These are phyloP conservation scores for Chaunax sp. DNA, from an alignment of 2,797 vertebrate species.

Conservation along the genomic window DNA sequence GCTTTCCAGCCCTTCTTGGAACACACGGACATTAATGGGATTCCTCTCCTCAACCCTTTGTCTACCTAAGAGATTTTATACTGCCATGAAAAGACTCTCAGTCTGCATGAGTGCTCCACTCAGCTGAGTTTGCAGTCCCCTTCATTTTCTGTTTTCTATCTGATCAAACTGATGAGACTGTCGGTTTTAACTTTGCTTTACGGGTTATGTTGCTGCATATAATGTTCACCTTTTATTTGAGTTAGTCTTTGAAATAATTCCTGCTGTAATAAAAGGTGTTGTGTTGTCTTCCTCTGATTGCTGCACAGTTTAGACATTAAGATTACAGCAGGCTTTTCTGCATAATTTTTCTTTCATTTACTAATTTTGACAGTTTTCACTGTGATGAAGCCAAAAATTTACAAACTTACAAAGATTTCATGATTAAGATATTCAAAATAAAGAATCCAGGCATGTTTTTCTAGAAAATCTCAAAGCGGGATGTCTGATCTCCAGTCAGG, in stretches of 20 bases:
- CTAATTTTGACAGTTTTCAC: neutral
- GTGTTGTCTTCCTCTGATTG: conserved; percentile 15
- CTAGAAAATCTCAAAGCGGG: too few relatives aligned
- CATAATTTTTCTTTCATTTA: neutral
- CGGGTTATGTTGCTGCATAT: conserved; percentile 10
- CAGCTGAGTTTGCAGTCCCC: conserved; percentile 31
- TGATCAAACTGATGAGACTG: conserved; percentile 47
- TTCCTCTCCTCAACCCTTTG: conserved; percentile 52
- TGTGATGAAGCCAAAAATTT: conserved; percentile 1
- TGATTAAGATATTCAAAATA: too few relatives aligned
- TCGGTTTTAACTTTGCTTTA: conserved; percentile 32
- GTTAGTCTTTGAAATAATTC: conserved; percentile 31
- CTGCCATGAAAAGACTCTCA: conserved; percentile 50
- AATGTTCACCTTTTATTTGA: conserved; percentile 9
- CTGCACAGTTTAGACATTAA: neutral
- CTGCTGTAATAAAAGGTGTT: neutral
- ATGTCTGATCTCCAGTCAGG: too few relatives aligned
- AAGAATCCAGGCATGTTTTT: too few relatives aligned
- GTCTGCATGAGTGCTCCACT: too few relatives aligned
- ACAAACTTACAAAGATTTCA: too few relatives aligned
- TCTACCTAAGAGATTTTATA: conserved; percentile 58
- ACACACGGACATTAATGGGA: conserved; percentile 61
- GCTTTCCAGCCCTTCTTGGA: conserved; percentile 66
- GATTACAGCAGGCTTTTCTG: neutral
- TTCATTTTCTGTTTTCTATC: conserved; percentile 35